Conservation (phyloP, 2,113 vertebrate species). For the Dryoscopus gambensis region DNA sequence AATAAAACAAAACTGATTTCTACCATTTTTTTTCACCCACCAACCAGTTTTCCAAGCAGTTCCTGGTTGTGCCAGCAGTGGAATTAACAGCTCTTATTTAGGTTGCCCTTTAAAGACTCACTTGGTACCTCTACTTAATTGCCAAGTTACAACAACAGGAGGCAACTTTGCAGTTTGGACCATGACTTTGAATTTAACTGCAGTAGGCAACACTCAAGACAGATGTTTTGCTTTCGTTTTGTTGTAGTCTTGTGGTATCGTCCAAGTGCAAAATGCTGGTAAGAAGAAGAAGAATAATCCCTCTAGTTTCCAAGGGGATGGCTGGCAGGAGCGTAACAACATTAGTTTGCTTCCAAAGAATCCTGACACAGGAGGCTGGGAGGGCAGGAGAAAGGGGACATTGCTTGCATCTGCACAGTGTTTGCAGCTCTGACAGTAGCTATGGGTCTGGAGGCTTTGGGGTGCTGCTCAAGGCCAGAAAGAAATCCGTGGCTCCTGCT, state of each 20-base stretch:
- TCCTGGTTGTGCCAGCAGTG: background rate
- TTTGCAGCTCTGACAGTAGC: background rate
- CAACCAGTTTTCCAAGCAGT: background rate
- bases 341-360: background rate
- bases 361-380: background rate
- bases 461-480: background rate
- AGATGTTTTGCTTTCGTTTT: background rate
- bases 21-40: background rate
- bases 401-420: accelerated
- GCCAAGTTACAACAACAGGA: background rate
- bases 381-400: background rate
- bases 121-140: background rate
- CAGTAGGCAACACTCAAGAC: background rate
- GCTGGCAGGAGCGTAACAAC: accelerated
- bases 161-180: background rate
- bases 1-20: background rate
- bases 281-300: background rate
- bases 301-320: background rate
- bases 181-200: background rate
- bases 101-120: background rate
- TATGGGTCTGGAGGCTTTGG: background rate
- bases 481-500: background rate
- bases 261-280: background rate
- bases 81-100: background rate
- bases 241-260: background rate